Evolutionary conservation across 1,140 invertebrate genomes (phyloP).

Genomic region (Telenomus remus): DNA sequence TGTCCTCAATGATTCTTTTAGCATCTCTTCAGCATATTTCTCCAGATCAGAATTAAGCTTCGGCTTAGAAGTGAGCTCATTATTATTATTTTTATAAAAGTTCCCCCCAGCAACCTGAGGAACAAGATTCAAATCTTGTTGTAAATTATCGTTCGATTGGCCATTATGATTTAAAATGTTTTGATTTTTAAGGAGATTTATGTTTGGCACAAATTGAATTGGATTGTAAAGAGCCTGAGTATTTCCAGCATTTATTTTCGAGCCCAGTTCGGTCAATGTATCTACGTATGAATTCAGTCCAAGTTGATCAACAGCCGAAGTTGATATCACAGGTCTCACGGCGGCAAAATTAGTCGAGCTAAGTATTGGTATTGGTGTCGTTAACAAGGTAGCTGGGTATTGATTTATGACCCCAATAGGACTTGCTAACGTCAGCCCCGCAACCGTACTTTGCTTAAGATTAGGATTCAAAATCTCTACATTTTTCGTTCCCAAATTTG

Average conservation of each 20-base stretch:
- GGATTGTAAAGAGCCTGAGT: constrained; percentile 66
- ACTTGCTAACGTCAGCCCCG: constrained; percentile 54
- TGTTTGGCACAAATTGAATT: constrained; percentile 71
- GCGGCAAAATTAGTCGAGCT: constrained; percentile 63
- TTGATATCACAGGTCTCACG: constrained; percentile 49
- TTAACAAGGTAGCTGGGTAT: constrained; percentile 65
- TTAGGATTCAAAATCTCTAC: constrained; percentile 72
- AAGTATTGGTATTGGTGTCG: constrained; percentile 70
- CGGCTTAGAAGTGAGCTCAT: constrained; percentile 62
- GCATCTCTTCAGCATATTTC: constrained; percentile 72
- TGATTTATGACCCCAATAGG: constrained; percentile 60
- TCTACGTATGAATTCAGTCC: constrained; percentile 63
- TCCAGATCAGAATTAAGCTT: constrained; percentile 67
- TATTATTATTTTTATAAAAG: constrained; percentile 65
- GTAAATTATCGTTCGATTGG: constrained; percentile 53
- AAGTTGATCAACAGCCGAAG: constrained; percentile 43
- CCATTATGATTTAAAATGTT: constrained; percentile 65
- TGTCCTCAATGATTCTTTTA: constrained; percentile 72
- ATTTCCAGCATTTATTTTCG: constrained; percentile 56
- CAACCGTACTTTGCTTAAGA: constrained; percentile 62
- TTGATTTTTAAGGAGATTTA: constrained; percentile 68
- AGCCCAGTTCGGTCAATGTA: constrained; percentile 63
- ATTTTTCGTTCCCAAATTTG: constrained; percentile 64
- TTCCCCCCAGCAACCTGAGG: constrained; percentile 68
- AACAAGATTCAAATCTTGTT: constrained; percentile 66